Base-by-base conservation (phyloP, 1,140 invertebrate species). In the Pseudomyrmex cubaensis region DNA sequence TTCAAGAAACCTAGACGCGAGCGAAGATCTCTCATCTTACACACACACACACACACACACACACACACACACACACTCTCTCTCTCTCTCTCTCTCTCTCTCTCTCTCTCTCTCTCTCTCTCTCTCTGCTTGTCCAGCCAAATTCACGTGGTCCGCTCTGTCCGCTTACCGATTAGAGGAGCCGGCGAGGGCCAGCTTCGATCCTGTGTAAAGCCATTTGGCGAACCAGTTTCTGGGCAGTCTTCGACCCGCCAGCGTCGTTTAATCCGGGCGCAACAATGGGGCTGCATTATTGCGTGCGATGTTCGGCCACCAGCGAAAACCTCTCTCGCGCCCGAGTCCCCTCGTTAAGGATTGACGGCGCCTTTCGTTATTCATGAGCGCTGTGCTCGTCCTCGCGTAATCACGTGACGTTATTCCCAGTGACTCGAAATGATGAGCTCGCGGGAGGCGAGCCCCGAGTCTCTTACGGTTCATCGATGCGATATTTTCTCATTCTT, bases 351-450 rank as follows among this genome's bases (percentile, higher is more conserved):
- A 69, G 76, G 46, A 86, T 86, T 83, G 57, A 86, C 12, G 76
- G 1, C 8, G n/a, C 13, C 25, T 12, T 72, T 64, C 70, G 57
- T 83, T 85, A 75, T 82, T 85, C 83, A 86, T 69, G 50, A 56
- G 46, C 25, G 13, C 7, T 35, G 46, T 57, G 61, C 22, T 17
- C 22, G 56, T 63, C 54, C 56, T 35, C 52, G 75, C 52, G 50
- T 63, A 85, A 75, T 82, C 84, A 84, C 69, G 22, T 63, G 69
- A 85, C 59, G 62, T 73, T 86, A 75, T 86, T 83, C 59, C 46
- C 17, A 54, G 48, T 13, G 59, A 57, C 46, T 75, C 48, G 70
- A 9, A 17, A 25, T 74, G 17, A 63, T 50, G 63, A 67, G 62
- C 20, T 67, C 74, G 44, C 25, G 7, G 7, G 17, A 46, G n/a